These are phyloP conservation scores for Saturnia japonica DNA, from an alignment of 2,888 invertebrate genomes.

Conservation along the genomic window DNA sequence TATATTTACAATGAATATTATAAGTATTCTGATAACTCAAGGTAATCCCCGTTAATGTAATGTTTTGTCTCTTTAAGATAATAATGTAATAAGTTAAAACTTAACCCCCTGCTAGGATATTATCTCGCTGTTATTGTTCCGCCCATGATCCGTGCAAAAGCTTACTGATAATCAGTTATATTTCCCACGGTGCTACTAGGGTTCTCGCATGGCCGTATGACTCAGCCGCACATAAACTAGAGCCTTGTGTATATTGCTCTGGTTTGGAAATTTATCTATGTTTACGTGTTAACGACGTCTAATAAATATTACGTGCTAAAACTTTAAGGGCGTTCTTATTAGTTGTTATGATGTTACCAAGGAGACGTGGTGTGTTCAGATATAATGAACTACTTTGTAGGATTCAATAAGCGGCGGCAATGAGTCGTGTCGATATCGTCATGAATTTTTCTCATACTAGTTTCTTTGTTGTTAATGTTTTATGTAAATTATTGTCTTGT, in stretches of 20 bases:
- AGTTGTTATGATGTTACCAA: slow-evolving; percentile 31
- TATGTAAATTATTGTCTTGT: background rate
- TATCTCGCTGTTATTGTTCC: background rate
- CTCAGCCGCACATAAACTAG: slow-evolving; percentile 58
- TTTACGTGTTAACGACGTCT: slow-evolving; percentile 69
- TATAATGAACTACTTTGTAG: slow-evolving; percentile 22
- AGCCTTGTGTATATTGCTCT: slow-evolving; percentile 53
- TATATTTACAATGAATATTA: too few species aligned
- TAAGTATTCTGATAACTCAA: background rate
- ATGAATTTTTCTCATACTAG: background rate
- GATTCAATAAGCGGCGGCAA: background rate
- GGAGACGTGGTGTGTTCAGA: slow-evolving; percentile 30
- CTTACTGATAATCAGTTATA: slow-evolving; percentile 29
- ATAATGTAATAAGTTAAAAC: background rate
- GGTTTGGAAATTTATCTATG: slow-evolving; percentile 48
- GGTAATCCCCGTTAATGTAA: background rate
- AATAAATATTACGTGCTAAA: slow-evolving; percentile 46
- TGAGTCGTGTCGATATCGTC: slow-evolving; percentile 3
- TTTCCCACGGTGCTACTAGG: slow-evolving; percentile 44
- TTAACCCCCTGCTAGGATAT: background rate
- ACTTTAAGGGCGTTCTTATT: slow-evolving; percentile 54
- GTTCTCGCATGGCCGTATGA: slow-evolving; percentile 35
- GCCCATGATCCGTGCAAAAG: slow-evolving; percentile 7
- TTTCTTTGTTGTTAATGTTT: background rate
- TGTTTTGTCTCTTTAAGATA: background rate